These are phyloP conservation scores for Parauchenoglanis punctatus DNA, from an alignment of 2,797 vertebrate species.

Conservation along the genomic window DNA sequence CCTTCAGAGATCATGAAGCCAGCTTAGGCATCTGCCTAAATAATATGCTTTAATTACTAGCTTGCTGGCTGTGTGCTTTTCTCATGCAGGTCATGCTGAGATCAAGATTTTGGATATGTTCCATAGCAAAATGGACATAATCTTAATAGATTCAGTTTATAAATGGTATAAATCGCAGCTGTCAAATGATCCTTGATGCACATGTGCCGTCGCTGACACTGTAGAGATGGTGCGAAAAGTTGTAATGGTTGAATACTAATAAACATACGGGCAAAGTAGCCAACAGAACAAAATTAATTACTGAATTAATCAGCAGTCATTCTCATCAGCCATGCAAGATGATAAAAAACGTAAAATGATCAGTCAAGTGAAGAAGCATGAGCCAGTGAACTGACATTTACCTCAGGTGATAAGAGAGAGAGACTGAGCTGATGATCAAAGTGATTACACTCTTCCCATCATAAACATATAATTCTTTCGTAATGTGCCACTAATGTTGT, in stretches of 20 bases:
- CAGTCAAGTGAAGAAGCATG: neutral
- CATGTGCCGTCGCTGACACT: neutral
- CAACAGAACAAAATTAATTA: neutral
- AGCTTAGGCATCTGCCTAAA: neutral
- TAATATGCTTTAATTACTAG: neutral
- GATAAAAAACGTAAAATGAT: neutral
- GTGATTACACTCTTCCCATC: neutral
- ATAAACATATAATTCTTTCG: neutral
- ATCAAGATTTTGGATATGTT: neutral
- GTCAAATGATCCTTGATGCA: neutral
- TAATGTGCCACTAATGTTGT: neutral
- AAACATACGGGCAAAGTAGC: neutral
- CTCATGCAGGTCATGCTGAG: neutral
- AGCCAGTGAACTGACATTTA: neutral
- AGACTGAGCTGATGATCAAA: neutral
- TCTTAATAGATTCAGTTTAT: neutral
- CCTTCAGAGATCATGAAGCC: neutral
- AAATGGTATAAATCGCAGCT: neutral
- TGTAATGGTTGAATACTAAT: neutral
- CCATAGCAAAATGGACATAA: neutral
- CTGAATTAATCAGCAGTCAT: neutral
- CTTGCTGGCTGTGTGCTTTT: neutral
- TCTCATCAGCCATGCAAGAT: neutral
- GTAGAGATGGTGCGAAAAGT: neutral
- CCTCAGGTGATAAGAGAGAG: neutral